Evolutionary conservation across 2,797 vertebrate genomes (phyloP).

Genomic region (Melanotaenia parkinsoni): DNA sequence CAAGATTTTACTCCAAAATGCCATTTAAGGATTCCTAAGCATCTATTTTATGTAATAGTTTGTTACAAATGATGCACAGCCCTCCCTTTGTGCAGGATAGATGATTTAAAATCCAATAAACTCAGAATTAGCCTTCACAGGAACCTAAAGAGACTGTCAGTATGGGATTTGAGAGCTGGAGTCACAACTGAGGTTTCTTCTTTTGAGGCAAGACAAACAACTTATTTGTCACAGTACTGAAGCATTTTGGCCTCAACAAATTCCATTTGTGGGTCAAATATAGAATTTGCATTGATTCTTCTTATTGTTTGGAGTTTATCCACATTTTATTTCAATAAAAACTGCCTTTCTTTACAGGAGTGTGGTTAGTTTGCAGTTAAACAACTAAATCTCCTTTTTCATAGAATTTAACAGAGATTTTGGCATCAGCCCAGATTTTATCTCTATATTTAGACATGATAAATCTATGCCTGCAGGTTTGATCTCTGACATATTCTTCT

Average conservation of each 20-base stretch:
- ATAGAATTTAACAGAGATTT: not conserved
- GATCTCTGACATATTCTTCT: not conserved
- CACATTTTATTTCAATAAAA: not conserved
- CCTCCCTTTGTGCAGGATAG: too few species aligned
- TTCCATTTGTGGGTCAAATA: not conserved
- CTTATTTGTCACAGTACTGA: not conserved
- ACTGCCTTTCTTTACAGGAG: not conserved
- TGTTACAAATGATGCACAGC: too few species aligned
- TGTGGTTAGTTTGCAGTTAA: not conserved
- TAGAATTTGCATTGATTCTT: too few species aligned
- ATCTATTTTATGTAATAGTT: too few species aligned
- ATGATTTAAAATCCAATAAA: not conserved
- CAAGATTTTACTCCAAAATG: too few species aligned
- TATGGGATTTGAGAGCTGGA: not conserved
- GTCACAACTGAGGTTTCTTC: not conserved
- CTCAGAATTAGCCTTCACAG: not conserved
- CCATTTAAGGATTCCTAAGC: too few species aligned
- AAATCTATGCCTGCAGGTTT: not conserved
- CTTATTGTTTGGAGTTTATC: not conserved
- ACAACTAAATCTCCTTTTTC: not conserved
- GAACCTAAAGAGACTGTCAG: not conserved
- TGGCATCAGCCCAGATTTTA: not conserved
- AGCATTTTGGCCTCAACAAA: not conserved
- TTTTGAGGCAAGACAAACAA: not conserved
- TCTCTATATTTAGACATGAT: not conserved